Evolutionary conservation across 2,797 vertebrate genomes (phyloP).

Genomic region (Allobates femoralis): DNA sequence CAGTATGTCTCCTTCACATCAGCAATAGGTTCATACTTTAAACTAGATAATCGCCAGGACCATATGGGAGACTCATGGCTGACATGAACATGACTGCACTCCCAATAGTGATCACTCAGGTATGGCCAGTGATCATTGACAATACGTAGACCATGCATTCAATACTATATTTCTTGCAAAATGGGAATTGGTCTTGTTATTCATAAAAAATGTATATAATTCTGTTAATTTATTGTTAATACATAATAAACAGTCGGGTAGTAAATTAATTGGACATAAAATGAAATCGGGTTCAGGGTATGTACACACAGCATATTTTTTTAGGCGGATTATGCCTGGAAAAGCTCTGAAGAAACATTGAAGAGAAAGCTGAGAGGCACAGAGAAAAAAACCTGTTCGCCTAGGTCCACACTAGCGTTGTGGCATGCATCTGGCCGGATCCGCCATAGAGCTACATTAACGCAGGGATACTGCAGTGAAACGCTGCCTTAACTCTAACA

Average conservation of each 20-base stretch:
- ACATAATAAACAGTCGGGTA: not conserved
- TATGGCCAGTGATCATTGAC: not conserved
- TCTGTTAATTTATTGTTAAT: conserved; percentile 2
- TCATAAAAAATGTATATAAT: not conserved
- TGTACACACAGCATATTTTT: no score
- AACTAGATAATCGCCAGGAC: not conserved
- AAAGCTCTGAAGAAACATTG: no score
- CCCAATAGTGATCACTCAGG: not conserved
- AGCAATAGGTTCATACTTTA: not conserved
- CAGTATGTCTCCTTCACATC: not conserved
- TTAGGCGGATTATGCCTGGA: no score
- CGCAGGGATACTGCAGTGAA: no score
- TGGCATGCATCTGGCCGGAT: no score
- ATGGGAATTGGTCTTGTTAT: not conserved
- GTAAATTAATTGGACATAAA: not conserved
- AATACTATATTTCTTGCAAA: not conserved
- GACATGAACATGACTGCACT: no score
- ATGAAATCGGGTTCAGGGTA: not conserved
- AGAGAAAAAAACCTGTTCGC: no score
- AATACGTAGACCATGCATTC: not conserved
- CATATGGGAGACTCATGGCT: no score
- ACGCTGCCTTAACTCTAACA: no score
- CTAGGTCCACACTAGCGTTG: no score
- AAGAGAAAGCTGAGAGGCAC: no score
- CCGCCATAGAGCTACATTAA: no score